Base-by-base conservation (phyloP, 1,140 invertebrate genomes). In the Plutomurus gul region DNA sequence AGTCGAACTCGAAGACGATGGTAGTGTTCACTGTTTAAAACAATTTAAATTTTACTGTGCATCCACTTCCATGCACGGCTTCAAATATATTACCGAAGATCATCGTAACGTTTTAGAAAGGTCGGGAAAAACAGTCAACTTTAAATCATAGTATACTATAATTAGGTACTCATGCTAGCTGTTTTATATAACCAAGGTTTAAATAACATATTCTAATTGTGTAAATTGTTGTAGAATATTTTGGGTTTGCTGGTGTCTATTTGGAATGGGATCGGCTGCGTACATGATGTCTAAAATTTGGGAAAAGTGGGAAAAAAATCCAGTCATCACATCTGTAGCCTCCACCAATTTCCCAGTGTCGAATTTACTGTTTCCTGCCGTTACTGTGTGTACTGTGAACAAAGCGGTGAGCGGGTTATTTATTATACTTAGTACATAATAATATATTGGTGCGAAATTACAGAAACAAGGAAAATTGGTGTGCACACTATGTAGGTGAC, bases 261-360 rank as follows among this genome's bases (percentile, higher is more conserved):
- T 84, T 77, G 83, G 83, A 36, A 78, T 82, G 43, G 30, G 49
- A 8, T 37, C 75, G 1, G 82, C 83, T 27, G 43, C 60, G 16
- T 84, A 84, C 51, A 78, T 84, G 81, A 83, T 84, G 80, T 81
- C 43, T 22, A 81, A 80, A 56, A 84, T 84, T 49, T 83, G 81
- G 81, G 30, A 60, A 70, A 72, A 77, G 18, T 84, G 84, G 84
- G 80, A 81, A 40, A 73, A 20, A 7, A 82, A 77, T 76, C 84
- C 84, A 11, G 82, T 84, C 1, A 76, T 84, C 8, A 84, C 84
- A 27, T 81, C 78, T 11, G 76, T 79, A 1, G 72, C 78, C 1
- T 74, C 76, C 1, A 84, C 84, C 5, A 84, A 83, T 75, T 82
- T 60, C 36, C 82, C 84, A 25, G 76, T 80, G 11, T 49, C 75